These are phyloP conservation scores for Oscheius sp. DNA, from an alignment of 1,140 invertebrate species.

Conservation along the genomic window DNA sequence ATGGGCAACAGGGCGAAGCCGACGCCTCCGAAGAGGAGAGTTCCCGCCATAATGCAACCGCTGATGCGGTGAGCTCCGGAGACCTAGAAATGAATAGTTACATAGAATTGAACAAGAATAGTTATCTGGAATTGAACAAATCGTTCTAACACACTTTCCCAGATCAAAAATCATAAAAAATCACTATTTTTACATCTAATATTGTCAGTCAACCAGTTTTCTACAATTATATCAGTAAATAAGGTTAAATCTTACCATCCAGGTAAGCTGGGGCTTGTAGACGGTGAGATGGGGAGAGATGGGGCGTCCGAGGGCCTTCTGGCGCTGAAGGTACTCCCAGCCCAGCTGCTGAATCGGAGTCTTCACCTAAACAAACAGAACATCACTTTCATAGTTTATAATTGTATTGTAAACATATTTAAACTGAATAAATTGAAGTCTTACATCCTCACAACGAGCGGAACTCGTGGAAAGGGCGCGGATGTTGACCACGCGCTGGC, in stretches of 20 bases:
- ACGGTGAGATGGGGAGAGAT: conserved; percentile 56
- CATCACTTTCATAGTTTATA: too few relatives aligned
- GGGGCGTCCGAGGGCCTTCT: conserved; percentile 44
- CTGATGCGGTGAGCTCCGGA: conserved; percentile 56
- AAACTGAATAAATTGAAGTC: neutral
- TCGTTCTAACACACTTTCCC: too few relatives aligned
- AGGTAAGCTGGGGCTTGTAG: conserved; percentile 58
- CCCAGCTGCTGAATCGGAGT: conserved; percentile 54
- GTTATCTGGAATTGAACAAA: too few relatives aligned
- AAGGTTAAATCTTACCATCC: conserved; percentile 38
- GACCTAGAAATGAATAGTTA: conserved; percentile 15
- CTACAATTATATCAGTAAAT: neutral
- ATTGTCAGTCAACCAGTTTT: neutral
- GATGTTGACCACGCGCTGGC: neutral
- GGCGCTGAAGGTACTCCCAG: conserved; percentile 50
- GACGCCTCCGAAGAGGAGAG: conserved; percentile 49
- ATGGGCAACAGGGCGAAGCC: conserved; percentile 50
- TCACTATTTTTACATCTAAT: too few relatives aligned
- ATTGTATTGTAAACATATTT: too few relatives aligned
- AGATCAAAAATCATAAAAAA: too few relatives aligned
- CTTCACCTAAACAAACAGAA: conserved; percentile 17
- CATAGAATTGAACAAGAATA: too few relatives aligned
- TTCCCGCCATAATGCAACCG: conserved; percentile 57
- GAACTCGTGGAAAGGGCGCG: neutral
- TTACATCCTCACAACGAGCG: neutral